Conservation (phyloP, 2,888 invertebrate species). For the Nyleta sp. region DNA sequence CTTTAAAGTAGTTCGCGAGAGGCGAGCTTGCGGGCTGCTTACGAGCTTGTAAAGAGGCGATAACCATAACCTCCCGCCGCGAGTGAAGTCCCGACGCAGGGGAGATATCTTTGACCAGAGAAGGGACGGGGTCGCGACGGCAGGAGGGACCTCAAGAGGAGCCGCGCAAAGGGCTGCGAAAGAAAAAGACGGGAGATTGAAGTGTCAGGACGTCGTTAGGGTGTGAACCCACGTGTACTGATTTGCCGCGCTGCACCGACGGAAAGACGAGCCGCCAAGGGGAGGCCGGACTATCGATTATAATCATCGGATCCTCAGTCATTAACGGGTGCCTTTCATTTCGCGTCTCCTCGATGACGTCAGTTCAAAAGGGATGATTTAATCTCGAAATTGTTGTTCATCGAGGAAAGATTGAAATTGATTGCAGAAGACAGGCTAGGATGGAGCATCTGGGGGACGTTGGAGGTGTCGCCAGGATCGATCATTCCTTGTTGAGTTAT, state of each 20-base stretch:
- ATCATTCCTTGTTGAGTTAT: no score
- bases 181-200: slow-evolving; percentile 28
- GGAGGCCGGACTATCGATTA: slow-evolving; percentile 77
- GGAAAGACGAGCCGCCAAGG: slow-evolving; percentile 24
- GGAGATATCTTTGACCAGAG: slow-evolving; percentile 42
- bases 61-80: slow-evolving; percentile 77
- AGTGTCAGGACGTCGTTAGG: slow-evolving; percentile 49
- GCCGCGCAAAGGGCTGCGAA: slow-evolving; percentile 28
- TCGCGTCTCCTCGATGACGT: background rate
- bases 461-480: no score
- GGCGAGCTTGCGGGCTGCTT: slow-evolving; percentile 77
- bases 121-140: slow-evolving; percentile 29
- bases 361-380: no score
- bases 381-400: no score
- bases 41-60: slow-evolving; percentile 80
- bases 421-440: no score
- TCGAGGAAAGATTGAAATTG: no score
- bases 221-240: slow-evolving; percentile 61
- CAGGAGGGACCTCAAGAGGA: slow-evolving; percentile 13
- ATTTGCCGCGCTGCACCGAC: slow-evolving; percentile 36
- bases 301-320: slow-evolving; percentile 78
- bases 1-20: slow-evolving; percentile 74
- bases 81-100: slow-evolving; percentile 48
- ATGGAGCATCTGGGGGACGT: no score
- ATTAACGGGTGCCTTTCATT: slow-evolving; percentile 76